Conservation (phyloP, 1,140 invertebrate species). For the Ephestia elutella region DNA sequence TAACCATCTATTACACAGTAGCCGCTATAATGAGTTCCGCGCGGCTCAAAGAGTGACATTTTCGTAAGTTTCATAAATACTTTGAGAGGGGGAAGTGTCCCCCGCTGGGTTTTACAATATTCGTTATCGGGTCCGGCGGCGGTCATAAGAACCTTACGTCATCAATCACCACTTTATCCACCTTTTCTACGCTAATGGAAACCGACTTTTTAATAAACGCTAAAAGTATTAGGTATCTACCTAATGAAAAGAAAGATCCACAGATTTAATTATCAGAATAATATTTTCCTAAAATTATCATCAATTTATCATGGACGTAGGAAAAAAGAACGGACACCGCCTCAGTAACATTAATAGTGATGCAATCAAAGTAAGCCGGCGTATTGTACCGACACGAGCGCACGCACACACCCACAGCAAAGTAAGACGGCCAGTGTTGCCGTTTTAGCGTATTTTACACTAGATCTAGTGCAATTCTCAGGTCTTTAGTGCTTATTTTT, state of each 20-base stretch:
- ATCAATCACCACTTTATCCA: constrained; percentile 10
- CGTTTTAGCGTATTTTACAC: too few species aligned
- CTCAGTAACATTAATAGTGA: too few species aligned
- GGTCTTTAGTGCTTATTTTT: too few species aligned
- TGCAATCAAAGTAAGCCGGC: too few species aligned
- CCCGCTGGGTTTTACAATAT: constrained; percentile 1
- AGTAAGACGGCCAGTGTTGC: too few species aligned
- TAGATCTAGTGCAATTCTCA: too few species aligned
- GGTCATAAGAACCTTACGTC: constrained; percentile 1
- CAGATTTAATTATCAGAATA: too few species aligned
- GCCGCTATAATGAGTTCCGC: neutral
- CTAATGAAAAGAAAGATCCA: neutral
- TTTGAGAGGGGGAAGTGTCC: neutral
- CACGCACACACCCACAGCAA: too few species aligned
- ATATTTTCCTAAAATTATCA: too few species aligned
- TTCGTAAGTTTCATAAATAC: constrained; percentile 4
- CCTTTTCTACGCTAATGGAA: constrained; percentile 4
- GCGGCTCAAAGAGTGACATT: neutral
- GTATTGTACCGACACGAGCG: too few species aligned
- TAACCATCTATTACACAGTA: neutral
- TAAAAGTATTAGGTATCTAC: neutral
- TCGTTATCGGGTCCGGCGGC: neutral
- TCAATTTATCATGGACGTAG: too few species aligned
- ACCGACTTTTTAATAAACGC: constrained; percentile 7
- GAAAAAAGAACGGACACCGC: too few species aligned